Evolutionary conservation across 2,797 vertebrate genomes (phyloP).

Genomic region (Lagodon rhomboides): DNA sequence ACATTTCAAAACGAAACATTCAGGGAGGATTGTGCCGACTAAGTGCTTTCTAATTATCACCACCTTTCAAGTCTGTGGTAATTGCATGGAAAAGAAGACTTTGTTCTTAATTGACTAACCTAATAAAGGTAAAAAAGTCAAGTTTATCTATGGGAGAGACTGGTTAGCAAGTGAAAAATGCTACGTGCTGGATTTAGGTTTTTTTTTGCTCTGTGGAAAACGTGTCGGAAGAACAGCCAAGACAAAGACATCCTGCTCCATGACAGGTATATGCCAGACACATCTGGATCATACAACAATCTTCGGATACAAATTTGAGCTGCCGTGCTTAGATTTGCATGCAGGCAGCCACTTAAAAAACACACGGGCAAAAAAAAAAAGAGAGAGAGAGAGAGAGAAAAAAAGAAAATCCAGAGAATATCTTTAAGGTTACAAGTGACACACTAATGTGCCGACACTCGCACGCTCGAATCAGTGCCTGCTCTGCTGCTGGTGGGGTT

Average conservation of each 20-base stretch:
- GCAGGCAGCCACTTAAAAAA: constrained; percentile 65
- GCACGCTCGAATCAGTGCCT: constrained; percentile 56
- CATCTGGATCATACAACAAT: constrained; percentile 38
- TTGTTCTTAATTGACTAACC: constrained; percentile 16
- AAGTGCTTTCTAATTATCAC: background rate
- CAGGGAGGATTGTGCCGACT: background rate
- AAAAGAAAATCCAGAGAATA: constrained; percentile 41
- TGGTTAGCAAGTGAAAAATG: constrained; percentile 47
- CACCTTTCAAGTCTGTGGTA: constrained; percentile 4
- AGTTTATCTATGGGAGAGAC: constrained; percentile 45
- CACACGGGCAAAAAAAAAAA: constrained; percentile 24
- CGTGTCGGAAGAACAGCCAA: constrained; percentile 44
- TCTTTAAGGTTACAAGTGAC: constrained; percentile 71
- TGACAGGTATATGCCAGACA: constrained; percentile 57
- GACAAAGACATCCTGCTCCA: constrained; percentile 42
- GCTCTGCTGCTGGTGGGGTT: constrained; percentile 76
- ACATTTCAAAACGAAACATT: constrained; percentile 24
- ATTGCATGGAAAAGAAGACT: background rate
- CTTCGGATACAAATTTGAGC: constrained; percentile 53
- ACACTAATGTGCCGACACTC: constrained; percentile 65
- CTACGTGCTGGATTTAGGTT: constrained; percentile 14
- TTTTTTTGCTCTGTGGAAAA: constrained; percentile 47
- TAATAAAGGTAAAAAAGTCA: constrained; percentile 6
- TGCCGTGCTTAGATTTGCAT: constrained; percentile 60
- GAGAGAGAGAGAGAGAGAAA: too few species aligned